phyloP scores from a whole-genome alignment of 2,113 vertebrate species.

The Xenus cinereus region DNA sequence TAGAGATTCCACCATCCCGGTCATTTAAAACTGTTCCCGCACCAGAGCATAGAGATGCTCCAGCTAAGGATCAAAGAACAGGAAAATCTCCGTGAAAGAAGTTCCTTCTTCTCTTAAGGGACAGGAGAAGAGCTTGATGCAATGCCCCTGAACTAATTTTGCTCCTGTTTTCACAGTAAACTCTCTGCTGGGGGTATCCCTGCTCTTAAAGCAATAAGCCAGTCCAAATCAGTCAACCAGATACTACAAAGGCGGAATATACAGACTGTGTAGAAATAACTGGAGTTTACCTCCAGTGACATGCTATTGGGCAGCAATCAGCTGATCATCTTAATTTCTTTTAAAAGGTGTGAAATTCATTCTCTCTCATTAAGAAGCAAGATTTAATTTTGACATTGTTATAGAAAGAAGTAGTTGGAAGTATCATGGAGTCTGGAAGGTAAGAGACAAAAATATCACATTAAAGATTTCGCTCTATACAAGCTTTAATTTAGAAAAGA shows the following conservation, averaged over 20 bases:
- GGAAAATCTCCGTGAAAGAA: neutral
- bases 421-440: neutral
- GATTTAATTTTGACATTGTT: neutral
- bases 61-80: neutral
- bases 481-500: neutral
- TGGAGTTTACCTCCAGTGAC: neutral
- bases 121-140: neutral
- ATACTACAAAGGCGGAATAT: neutral
- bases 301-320: neutral
- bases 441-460: neutral
- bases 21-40: neutral
- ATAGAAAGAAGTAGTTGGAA: neutral
- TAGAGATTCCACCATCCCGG: neutral
- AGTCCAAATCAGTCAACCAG: neutral
- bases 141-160: neutral
- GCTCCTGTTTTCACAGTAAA: neutral
- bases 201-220: neutral
- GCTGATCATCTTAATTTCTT: neutral
- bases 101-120: neutral
- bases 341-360: neutral
- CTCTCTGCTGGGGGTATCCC: neutral
- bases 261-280: fast-evolving
- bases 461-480: neutral
- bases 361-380: neutral
- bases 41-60: neutral